Evolutionary conservation across 2,888 invertebrate species (phyloP), one percentile per base, ranked within the genome.

Genomic region (Rotaria socialis): DNA sequence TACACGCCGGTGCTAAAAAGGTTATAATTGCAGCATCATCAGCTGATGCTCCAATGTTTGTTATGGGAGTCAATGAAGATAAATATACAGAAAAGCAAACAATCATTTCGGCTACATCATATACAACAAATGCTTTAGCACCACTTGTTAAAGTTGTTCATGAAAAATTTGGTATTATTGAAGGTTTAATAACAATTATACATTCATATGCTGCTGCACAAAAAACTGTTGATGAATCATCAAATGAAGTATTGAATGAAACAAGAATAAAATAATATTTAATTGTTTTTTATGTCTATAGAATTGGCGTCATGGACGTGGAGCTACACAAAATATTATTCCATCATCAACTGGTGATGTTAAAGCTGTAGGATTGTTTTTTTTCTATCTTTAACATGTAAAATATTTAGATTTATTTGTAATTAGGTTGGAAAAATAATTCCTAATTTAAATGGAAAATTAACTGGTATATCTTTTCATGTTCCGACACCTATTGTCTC

Each of bases 41-140:
- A 52, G 16, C 16, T 52, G 98, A 99, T 91, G 97, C 97, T n/a
- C 97, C 97, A 41, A 99, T 97, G 97, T 98, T 95, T 90, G 98
- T 99, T 80, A 94, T 95, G 90, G 98, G 98, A 88, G 98, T 99
- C 86, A 99, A 98, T 92, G 93, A 96, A 88, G 95, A 96, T 4
- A 92, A 94, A 47, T 97, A 97, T 90, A 94, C 96, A 89, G 94
- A 95, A 87, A 93, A 93, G 86, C 93, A 93, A 93, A 94, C 89
- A 3, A 88, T 90, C 87, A 88, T 87, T 88, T 92, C 92, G 88
- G 98, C 97, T 90, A 98, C 98, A 85, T 97, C 97, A 41, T 99
- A 98, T 93, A 99, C 98, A 88, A 99, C 98, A 90, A 98, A 98
- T 93, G 97, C 97, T 91, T 93, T 99, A 89, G 98, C 98, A 89